Evolutionary conservation across 2,113 vertebrate species (phyloP).

Genomic region (Seriola quinqueradiata): DNA sequence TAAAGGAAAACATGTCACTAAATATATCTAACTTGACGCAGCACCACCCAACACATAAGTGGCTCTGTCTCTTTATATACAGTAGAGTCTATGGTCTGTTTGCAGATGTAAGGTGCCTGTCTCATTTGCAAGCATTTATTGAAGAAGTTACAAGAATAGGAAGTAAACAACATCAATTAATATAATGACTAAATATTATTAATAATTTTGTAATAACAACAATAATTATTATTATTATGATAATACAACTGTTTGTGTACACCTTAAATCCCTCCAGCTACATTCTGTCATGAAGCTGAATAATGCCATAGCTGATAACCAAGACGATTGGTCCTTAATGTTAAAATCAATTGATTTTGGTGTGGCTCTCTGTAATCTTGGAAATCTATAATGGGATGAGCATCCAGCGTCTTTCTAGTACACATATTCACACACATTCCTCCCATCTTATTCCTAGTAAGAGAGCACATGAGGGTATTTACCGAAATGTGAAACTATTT

Average conservation of each 20-base stretch:
- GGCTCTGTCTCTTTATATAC: not conserved
- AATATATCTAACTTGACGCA: constrained; percentile 33
- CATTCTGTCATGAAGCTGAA: not conserved
- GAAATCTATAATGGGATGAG: not conserved
- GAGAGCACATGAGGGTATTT: not conserved
- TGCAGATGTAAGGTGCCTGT: not conserved
- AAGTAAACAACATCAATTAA: too few species aligned
- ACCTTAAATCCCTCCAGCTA: not conserved
- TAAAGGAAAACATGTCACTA: constrained; percentile 9
- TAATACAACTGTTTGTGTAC: not conserved
- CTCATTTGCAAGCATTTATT: not conserved
- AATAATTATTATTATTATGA: too few species aligned
- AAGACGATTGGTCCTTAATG: not conserved
- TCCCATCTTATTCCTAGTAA: not conserved
- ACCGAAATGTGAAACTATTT: not conserved
- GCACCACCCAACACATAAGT: constrained; percentile 16
- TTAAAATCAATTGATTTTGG: not conserved
- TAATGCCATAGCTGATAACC: not conserved
- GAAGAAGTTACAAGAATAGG: not conserved
- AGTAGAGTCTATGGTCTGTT: not conserved
- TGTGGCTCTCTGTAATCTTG: not conserved
- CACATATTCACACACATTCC: not conserved
- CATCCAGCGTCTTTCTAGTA: too few species aligned
- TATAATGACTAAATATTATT: not conserved
- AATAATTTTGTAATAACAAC: too few species aligned